Percentiles rank a stretch among this genome's conserved stretches.
Conservation (phyloP, 2,797 vertebrate species). For the Salmo trutta region DNA sequence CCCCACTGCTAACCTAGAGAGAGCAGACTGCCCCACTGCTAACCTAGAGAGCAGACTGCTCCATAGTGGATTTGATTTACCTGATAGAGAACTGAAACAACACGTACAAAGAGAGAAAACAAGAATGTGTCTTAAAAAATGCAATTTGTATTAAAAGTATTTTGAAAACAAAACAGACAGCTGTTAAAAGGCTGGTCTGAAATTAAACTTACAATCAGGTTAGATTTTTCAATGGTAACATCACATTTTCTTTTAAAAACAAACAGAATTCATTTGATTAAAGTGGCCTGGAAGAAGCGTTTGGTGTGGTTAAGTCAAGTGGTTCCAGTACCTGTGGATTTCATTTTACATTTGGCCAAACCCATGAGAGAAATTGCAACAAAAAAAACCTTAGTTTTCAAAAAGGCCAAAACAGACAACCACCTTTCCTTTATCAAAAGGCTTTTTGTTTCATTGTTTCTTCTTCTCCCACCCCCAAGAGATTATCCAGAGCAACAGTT, state of each 20-base stretch:
- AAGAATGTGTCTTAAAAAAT: constrained; percentile 79
- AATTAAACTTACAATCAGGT: constrained; percentile 88
- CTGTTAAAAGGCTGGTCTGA: constrained; percentile 78
- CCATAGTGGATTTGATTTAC: constrained; percentile 9
- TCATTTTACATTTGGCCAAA: constrained; percentile 65
- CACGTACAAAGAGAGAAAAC: constrained; percentile 66
- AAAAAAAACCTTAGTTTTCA: constrained; percentile 53
- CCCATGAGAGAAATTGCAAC: constrained; percentile 71
- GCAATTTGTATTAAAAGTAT: constrained; percentile 96
- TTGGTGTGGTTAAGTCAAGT: constrained; percentile 51
- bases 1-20: no score
- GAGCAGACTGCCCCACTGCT: no score
- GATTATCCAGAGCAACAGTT: constrained; percentile 71
- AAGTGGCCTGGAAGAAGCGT: constrained; percentile 75
- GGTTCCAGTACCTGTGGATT: constrained; percentile 81
- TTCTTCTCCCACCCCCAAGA: constrained; percentile 53
- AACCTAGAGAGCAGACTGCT: neutral
- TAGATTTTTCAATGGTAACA: constrained; percentile 86
- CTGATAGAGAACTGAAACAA: neutral
- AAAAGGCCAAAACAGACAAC: constrained; percentile 73
- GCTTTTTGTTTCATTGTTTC: constrained; percentile 64
- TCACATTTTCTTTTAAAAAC: constrained; percentile 79
- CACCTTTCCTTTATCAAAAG: constrained; percentile 78
- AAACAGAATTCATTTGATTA: constrained; percentile 67
- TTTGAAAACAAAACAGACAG: constrained; percentile 83